A percentile compares a stretch with the other conserved stretches of the same genome.
These are phyloP conservation scores for Hedya salicella DNA, from an alignment of 2,888 invertebrate species.

Conservation along the genomic window DNA sequence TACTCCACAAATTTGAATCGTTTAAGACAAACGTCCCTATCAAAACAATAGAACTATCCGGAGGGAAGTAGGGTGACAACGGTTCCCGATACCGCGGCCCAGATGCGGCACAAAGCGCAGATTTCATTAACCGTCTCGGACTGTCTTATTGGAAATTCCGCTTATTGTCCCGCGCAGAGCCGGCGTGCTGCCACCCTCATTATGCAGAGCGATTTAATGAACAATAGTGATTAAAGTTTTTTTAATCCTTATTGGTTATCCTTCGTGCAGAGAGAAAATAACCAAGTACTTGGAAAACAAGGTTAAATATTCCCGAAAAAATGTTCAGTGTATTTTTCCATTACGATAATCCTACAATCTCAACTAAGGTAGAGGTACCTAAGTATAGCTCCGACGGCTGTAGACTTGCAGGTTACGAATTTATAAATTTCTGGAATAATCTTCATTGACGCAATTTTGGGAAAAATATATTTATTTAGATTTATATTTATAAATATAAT, in stretches of 20 bases:
- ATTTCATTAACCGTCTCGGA: constrained; percentile 42
- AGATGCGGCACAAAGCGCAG: constrained; percentile 44
- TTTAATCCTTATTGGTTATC: not conserved
- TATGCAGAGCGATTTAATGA: constrained; percentile 13
- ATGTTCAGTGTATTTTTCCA: no score
- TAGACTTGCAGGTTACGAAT: no score
- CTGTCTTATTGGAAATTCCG: constrained; percentile 49
- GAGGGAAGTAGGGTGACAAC: constrained; percentile 31
- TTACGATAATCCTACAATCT: no score
- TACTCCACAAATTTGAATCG: not conserved
- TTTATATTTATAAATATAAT: no score
- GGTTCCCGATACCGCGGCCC: constrained; percentile 30
- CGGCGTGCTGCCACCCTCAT: constrained; percentile 18
- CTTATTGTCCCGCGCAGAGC: constrained; percentile 36
- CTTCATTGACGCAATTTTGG: no score
- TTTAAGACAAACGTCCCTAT: not conserved
- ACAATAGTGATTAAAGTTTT: not conserved
- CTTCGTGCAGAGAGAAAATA: no score
- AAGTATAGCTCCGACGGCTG: no score
- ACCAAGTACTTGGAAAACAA: no score
- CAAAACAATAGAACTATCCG: constrained; percentile 24
- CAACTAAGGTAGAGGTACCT: no score
- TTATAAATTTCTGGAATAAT: no score
- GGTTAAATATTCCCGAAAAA: no score
- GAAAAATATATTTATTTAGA: no score